These are phyloP conservation scores for Ellobium chinense DNA, from an alignment of 2,888 invertebrate genomes.

Conservation along the genomic window DNA sequence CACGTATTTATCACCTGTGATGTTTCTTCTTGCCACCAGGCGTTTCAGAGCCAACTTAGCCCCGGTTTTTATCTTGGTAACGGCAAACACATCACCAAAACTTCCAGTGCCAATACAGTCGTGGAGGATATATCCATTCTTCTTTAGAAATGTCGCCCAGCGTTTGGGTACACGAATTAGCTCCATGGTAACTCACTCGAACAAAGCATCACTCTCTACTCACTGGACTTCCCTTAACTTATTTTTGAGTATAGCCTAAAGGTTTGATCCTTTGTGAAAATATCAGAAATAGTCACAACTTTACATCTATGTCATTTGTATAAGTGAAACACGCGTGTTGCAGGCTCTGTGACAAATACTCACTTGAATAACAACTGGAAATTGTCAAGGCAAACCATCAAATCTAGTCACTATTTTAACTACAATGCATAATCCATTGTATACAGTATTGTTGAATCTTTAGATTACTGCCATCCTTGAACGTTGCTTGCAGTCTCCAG, in stretches of 20 bases:
- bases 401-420: too few species aligned
- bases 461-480: too few species aligned
- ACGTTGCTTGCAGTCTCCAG: too few species aligned
- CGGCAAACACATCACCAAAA: constrained; percentile 52
- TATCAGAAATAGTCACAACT: background rate
- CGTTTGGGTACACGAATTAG: constrained; percentile 21
- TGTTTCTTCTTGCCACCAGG: constrained; percentile 42
- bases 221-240: background rate
- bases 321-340: too few species aligned
- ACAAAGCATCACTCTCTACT: background rate
- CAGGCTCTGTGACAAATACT: too few species aligned
- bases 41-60: constrained; percentile 47
- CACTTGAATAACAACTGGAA: too few species aligned
- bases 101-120: constrained; percentile 48
- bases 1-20: constrained; percentile 45
- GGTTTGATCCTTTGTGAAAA: background rate
- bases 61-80: constrained; percentile 2
- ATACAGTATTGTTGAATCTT: too few species aligned
- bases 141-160: constrained; percentile 42
- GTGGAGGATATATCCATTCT: constrained; percentile 47
- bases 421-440: too few species aligned
- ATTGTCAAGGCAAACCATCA: too few species aligned
- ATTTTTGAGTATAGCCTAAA: background rate
- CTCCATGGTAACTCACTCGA: constrained; percentile 35
- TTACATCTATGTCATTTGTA: too few species aligned